Conservation (phyloP, 1,140 invertebrate genomes). For the Ceratina calcarata region DNA sequence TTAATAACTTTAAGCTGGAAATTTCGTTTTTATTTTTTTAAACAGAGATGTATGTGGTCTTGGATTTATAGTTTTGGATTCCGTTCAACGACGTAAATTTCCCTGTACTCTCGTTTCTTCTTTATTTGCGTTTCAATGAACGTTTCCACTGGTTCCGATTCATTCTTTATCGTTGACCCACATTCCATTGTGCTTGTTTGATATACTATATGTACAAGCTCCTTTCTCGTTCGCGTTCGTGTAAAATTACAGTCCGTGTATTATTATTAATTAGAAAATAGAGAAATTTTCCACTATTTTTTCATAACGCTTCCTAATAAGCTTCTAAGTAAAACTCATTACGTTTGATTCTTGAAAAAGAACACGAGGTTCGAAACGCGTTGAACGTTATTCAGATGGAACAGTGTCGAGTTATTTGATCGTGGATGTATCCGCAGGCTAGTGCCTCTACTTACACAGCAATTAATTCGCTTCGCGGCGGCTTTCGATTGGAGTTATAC, state of each 20-base stretch:
- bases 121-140: slow-evolving; percentile 14
- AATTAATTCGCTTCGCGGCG: slow-evolving; percentile 20
- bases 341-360: no score
- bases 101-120: background rate
- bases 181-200: slow-evolving; percentile 17
- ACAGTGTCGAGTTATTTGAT: background rate
- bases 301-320: no score
- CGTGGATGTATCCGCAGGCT: background rate
- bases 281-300: no score
- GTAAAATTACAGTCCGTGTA: background rate
- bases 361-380: no score
- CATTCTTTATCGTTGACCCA: slow-evolving; percentile 31
- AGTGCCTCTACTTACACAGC: slow-evolving; percentile 2
- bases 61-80: no score
- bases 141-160: slow-evolving; percentile 7
- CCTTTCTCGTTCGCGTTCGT: background rate
- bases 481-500: background rate
- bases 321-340: no score
- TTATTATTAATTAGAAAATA: no score
- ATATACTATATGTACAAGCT: slow-evolving; percentile 6
- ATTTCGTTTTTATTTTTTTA: no score
- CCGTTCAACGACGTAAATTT: background rate
- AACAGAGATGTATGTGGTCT: no score
- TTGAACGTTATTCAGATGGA: background rate
- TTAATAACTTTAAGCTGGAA: no score